Conservation (phyloP, 2,888 invertebrate genomes). For the Enchytraeus crypticus region DNA sequence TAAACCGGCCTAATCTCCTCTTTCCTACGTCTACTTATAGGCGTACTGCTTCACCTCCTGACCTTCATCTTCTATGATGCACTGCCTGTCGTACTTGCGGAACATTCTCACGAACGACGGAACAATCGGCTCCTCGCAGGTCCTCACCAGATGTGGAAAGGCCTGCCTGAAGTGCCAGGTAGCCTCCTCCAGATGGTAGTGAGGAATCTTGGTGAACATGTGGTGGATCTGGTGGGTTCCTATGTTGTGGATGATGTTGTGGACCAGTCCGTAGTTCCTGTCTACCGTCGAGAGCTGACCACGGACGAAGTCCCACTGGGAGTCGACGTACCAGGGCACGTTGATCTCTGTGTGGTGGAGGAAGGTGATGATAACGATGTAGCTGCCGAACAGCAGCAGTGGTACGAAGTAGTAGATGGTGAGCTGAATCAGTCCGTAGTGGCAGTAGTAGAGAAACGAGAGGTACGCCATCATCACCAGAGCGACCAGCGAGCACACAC, state of each 20-base stretch:
- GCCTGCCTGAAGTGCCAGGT: conserved; percentile 35
- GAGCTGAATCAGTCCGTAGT: conserved; percentile 30
- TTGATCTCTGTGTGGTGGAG: conserved; percentile 43
- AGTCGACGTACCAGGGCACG: conserved; percentile 41
- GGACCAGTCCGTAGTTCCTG: conserved; percentile 42
- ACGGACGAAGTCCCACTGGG: conserved; percentile 40
- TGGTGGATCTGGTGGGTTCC: conserved; percentile 43
- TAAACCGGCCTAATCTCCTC: no score
- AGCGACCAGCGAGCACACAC: conserved; percentile 25
- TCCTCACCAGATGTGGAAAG: conserved; percentile 36
- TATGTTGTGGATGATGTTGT: conserved; percentile 40
- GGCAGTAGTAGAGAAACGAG: conserved; percentile 26
- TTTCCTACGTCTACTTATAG: background rate
- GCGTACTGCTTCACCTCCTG: background rate
- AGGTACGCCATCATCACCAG: conserved; percentile 28
- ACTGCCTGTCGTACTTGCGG: conserved; percentile 30
- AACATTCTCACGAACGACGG: conserved; percentile 38
- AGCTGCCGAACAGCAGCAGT: conserved; percentile 37
- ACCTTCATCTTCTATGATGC: conserved; percentile 19
- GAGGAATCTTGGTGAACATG: conserved; percentile 42
- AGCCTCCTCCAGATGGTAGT: conserved; percentile 43
- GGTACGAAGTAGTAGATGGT: conserved; percentile 36
- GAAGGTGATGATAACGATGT: conserved; percentile 41
- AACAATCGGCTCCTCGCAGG: conserved; percentile 35
- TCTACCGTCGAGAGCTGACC: conserved; percentile 45